phyloP scores from a whole-genome alignment of 2,797 vertebrate genomes.

The Poliocrania exsul region DNA sequence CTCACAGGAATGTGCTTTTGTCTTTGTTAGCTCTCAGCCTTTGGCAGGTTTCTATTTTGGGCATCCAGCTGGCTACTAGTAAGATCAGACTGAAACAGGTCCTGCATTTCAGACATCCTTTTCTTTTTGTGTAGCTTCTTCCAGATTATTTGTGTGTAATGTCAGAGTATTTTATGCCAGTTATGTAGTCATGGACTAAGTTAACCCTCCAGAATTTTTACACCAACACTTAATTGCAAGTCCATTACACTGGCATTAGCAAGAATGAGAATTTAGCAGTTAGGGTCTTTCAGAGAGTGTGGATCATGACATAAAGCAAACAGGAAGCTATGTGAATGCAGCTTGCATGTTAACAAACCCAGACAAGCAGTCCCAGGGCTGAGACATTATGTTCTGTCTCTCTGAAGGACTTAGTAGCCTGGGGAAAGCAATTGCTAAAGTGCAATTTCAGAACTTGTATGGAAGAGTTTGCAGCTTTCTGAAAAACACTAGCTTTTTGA shows the following conservation, averaged over 20 bases:
- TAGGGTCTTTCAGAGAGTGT: neutral
- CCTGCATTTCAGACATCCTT: neutral
- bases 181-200: neutral
- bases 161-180: neutral
- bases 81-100: neutral
- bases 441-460: neutral
- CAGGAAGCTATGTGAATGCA: neutral
- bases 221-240: neutral
- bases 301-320: neutral
- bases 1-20: neutral
- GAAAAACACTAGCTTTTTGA: neutral
- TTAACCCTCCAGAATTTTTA: slow-evolving; percentile 1
- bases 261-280: neutral
- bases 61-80: neutral
- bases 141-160: neutral
- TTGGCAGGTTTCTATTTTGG: neutral
- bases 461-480: neutral
- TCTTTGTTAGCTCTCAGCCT: neutral
- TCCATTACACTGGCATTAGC: neutral
- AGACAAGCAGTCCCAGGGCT: neutral
- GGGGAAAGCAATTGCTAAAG: neutral
- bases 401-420: neutral
- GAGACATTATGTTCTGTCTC: neutral
- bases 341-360: neutral
- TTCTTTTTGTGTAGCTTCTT: neutral